A percentile compares a stretch with the other conserved stretches of the same genome.
These are phyloP conservation scores for Sinocyclocheilus maitianheensis DNA, from an alignment of 2,113 vertebrate genomes.

Conservation along the genomic window DNA sequence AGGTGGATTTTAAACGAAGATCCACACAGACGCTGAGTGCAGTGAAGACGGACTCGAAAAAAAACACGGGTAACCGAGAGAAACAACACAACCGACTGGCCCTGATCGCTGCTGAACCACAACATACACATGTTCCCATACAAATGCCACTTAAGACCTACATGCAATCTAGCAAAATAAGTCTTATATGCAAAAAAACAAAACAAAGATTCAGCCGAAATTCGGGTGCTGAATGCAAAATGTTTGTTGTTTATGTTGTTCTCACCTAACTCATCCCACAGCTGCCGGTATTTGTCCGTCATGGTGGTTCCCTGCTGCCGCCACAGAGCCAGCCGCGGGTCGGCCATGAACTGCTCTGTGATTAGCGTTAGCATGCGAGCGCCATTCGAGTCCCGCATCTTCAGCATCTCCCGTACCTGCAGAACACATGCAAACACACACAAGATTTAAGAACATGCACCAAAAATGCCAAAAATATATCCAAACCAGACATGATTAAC, in stretches of 20 bases:
- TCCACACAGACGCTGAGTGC: background rate
- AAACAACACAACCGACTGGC: background rate
- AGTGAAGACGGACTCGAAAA: background rate
- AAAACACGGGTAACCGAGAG: too few relatives aligned
- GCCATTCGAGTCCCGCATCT: constrained; percentile 96
- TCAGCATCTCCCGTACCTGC: constrained; percentile 97
- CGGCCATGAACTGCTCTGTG: constrained; percentile 96
- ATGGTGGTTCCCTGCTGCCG: constrained; percentile 93
- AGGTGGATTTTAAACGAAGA: constrained; percentile 30
- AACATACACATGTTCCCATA: too few relatives aligned
- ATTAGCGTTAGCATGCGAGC: constrained; percentile 94
- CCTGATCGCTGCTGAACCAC: too few relatives aligned
- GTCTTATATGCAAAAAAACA: too few relatives aligned
- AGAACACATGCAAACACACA: background rate
- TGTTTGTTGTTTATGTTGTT: background rate
- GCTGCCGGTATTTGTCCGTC: constrained; percentile 97
- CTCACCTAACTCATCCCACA: constrained; percentile 88
- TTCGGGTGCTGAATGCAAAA: too few relatives aligned
- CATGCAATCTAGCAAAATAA: too few relatives aligned
- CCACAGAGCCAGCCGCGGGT: constrained; percentile 90
- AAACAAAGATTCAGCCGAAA: too few relatives aligned
- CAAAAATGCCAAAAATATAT: too few relatives aligned
- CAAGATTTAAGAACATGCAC: background rate
- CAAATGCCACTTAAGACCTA: too few relatives aligned
- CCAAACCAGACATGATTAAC: too few relatives aligned